Base-by-base conservation (phyloP, 2,888 invertebrate genomes). In the Ceratothoa steindachneri region DNA sequence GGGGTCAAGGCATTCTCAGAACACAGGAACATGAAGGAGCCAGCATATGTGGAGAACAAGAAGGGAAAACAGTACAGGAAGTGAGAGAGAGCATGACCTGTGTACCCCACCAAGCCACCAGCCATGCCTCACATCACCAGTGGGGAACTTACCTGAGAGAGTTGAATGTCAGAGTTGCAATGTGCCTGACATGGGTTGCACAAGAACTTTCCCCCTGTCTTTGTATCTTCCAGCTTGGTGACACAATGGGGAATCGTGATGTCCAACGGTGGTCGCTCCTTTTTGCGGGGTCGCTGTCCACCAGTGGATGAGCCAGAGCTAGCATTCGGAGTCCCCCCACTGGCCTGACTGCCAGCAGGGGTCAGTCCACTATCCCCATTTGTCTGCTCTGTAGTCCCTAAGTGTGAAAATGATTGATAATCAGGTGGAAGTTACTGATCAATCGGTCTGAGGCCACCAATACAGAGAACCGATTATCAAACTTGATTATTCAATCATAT, bases 91-190 rank as follows among this genome's bases (percentile, higher is more conserved):
- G 9, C 15, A 15, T 41, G 15, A 41, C 9, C 41, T 41, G 15
- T 9, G 9, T 9, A 51, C 15, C 19, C 15, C 19, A n/a, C 1
- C 52, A 51, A 51, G n/a, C 1, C 52, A n/a, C n/a, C n/a, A n/a
- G n/a, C n/a, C n/a, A n/a, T n/a, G n/a, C n/a, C n/a, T n/a, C n/a
- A n/a, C n/a, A n/a, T n/a, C n/a, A n/a, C n/a, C n/a, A n/a, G n/a
- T n/a, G n/a, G n/a, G n/a, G n/a, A n/a, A 75, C 78, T 73, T 64
- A 82, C 82, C 81, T 80, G 86, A 81, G 86, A 85, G 5, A 86
- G 83, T 78, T 87, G 86, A 67, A 85, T 84, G 73, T 85, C 84
- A 1, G 86, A 87, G 81, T 87, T 87, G 28, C 86, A 83, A 74
- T 84, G 84, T 53, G 86, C 84, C 80, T 84, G 84, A 81, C 86